Base-by-base conservation (phyloP, 1,140 invertebrate species). In the Agrypnia vestita region DNA sequence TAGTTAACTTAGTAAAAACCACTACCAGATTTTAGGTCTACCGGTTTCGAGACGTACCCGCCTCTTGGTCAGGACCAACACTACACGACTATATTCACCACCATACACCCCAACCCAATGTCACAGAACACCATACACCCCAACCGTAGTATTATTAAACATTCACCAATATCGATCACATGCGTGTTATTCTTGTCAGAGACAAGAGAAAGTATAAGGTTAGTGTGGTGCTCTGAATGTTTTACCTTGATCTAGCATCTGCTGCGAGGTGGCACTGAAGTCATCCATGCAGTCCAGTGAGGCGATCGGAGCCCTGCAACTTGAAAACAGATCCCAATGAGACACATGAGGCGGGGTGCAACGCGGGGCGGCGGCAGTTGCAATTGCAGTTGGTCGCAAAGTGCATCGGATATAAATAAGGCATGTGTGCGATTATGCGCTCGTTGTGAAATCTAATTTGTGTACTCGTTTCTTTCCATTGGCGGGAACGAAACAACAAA, bases 221-320 rank as follows among this genome's bases (percentile, higher is more conserved):
- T 64, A 13, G 61, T 35, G 1, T 13, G 8, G 49, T 51, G 8
- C 1, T 1, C 11, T 15, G 49, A 51, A 15, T 51, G 21, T 12
- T 19, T 81, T 85, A 88, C 88, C 88, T 88, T 89, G 89, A 85
- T 90, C 88, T 78, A 89, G 82, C 88, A 89, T 89, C 77, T 90
- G 89, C 81, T 89, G 89, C 3, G 89, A 90, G 78, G 89, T 89
- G 9, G 89, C 94, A 89, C 94, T 95, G 90, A 96, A 96, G 90
- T 97, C 96, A 91, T 96, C 96, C 95, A 97, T 96, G 89, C 95
- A 96, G 91, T 97, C 96, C 84, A 97, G 90, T 86, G 95, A 96
- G 80, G 96, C 95, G 89, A 97, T 97, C 82, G 95, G 95, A 84
- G 96, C 95, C 86, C 95, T 93, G 92, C 95, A 96, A 92, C 95